Percentiles rank a stretch among this genome's conserved stretches.
These are phyloP conservation scores for Chorisops tibialis DNA, from an alignment of 2,888 invertebrate species.

Conservation along the genomic window DNA sequence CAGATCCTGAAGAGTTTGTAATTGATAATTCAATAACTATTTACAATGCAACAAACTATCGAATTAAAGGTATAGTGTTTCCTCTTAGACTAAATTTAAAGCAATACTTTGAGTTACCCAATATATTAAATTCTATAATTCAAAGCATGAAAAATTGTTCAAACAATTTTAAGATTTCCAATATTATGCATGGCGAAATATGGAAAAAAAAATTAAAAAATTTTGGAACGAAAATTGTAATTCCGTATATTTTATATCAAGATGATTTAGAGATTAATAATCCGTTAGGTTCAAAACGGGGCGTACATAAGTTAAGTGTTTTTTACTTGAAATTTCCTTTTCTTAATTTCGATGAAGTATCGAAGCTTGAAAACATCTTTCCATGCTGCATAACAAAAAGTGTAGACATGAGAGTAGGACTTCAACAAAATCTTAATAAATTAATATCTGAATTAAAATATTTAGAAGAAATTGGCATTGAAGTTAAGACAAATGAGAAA, in stretches of 20 bases:
- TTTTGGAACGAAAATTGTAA: neutral
- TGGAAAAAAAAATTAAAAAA: slow-evolving; percentile 5
- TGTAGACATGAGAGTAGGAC: neutral
- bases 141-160: neutral
- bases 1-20: slow-evolving; percentile 24
- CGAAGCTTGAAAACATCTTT: slow-evolving; percentile 24
- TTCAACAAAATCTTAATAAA: slow-evolving; percentile 1
- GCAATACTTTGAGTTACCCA: slow-evolving; percentile 8
- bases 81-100: slow-evolving; percentile 20
- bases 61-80: slow-evolving; percentile 10
- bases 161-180: neutral
- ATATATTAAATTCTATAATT: slow-evolving; percentile 8
- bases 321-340: slow-evolving; percentile 24
- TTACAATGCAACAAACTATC: neutral
- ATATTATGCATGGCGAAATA: neutral
- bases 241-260: slow-evolving; percentile 4
- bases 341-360: neutral
- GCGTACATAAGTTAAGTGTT: slow-evolving; percentile 11
- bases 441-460: slow-evolving; percentile 6
- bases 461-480: slow-evolving; percentile 25
- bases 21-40: slow-evolving; percentile 16
- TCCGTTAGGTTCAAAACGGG: slow-evolving; percentile 4
- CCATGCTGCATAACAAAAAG: slow-evolving; percentile 16
- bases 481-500: neutral
- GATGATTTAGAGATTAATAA: slow-evolving; percentile 3